Percentiles rank a stretch among this genome's conserved stretches.
phyloP scores from a whole-genome alignment of 2,797 vertebrate genomes.

The Halcyon chelicuti region DNA sequence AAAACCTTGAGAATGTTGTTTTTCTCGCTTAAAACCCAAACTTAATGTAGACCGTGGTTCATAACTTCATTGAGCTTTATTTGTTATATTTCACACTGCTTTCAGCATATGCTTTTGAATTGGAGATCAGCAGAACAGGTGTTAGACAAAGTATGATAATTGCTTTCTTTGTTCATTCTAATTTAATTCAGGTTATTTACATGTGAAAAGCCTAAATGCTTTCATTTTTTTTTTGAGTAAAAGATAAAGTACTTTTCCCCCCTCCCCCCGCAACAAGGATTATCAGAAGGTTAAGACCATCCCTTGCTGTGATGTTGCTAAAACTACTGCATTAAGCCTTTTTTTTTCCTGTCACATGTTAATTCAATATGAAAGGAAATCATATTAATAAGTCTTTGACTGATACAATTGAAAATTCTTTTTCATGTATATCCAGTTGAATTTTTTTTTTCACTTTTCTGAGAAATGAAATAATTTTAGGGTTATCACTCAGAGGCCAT shows the following conservation, averaged over 20 bases:
- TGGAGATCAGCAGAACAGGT: conserved; percentile 79
- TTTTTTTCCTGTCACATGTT: conserved; percentile 70
- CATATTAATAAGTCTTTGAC: conserved; percentile 79
- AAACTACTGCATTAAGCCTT: conserved; percentile 74
- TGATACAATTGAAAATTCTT: conserved; percentile 79
- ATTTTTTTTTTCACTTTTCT: conserved; percentile 79
- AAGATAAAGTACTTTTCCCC: conserved; percentile 52
- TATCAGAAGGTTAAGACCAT: conserved; percentile 71
- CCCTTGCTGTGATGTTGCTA: conserved; percentile 74
- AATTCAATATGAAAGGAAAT: conserved; percentile 74
- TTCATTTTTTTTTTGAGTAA: conserved; percentile 69
- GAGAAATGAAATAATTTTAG: conserved; percentile 81
- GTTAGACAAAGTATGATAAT: conserved; percentile 81
- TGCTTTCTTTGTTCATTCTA: conserved; percentile 78
- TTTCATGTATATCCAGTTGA: conserved; percentile 83
- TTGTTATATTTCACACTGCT: conserved; percentile 75
- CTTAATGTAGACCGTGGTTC: conserved; percentile 43
- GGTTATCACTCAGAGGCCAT: conserved; percentile 85
- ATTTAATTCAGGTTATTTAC: conserved; percentile 81
- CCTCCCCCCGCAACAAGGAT: conserved; percentile 41
- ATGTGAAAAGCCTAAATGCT: conserved; percentile 79
- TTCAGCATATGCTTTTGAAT: conserved; percentile 79
- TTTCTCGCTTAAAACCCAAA: conserved; percentile 42
- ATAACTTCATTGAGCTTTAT: conserved; percentile 65
- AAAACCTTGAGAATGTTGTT: background rate